Evolutionary conservation across 2,113 vertebrate species (phyloP).

Genomic region (Hystrix brachyura): DNA sequence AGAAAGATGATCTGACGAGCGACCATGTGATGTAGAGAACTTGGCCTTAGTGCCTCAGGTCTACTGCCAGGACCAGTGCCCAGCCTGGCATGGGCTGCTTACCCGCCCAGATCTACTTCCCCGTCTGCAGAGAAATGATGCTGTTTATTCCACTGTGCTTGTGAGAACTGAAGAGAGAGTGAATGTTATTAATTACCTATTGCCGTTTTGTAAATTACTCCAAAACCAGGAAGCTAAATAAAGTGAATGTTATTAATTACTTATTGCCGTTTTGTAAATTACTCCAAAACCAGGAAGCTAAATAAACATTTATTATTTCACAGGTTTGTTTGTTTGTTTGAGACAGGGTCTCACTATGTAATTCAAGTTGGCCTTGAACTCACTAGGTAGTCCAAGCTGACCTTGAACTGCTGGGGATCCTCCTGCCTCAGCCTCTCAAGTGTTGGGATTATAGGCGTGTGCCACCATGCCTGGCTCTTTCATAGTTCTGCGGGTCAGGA

Average conservation of each 20-base stretch:
- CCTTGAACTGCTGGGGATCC: too few species aligned
- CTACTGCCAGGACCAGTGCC: neutral
- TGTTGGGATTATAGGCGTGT: too few species aligned
- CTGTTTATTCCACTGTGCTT: neutral
- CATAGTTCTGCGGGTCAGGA: neutral
- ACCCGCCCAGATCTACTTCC: neutral
- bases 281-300: neutral
- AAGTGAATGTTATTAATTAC: neutral
- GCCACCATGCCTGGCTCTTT: too few species aligned
- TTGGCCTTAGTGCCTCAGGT: neutral
- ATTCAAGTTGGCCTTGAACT: too few species aligned
- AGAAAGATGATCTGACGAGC: conserved; percentile 14
- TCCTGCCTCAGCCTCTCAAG: too few species aligned
- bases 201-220: neutral
- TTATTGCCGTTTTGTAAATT: conserved; percentile 1
- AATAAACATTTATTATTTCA: conserved; percentile 3
- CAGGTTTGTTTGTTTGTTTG: neutral
- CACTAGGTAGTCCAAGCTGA: too few species aligned
- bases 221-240: neutral
- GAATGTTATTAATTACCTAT: neutral
- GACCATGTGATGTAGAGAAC: neutral
- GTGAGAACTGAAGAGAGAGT: conserved; percentile 17
- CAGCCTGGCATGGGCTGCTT: neutral
- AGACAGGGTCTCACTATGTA: too few species aligned
- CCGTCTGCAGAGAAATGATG: neutral